A percentile compares a stretch with the other conserved stretches of the same genome.
Conservation (phyloP, 2,888 invertebrate genomes). For the Alentia gelatinosa region DNA sequence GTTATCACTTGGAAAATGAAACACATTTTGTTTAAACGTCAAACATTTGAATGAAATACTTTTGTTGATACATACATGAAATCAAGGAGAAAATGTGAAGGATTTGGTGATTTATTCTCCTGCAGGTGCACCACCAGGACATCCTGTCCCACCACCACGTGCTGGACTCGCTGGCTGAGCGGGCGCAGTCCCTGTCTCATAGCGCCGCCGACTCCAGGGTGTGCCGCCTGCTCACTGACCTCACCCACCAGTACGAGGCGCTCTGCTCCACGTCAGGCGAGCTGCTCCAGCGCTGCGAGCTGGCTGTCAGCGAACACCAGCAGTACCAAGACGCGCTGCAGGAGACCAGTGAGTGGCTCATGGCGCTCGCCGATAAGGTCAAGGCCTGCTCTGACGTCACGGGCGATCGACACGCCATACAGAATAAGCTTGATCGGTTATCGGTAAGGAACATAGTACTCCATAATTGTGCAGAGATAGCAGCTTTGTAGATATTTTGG, state of each 20-base stretch:
- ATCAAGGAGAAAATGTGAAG: too few species aligned
- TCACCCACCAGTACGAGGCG: slow-evolving; percentile 71
- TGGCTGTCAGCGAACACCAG: slow-evolving; percentile 92
- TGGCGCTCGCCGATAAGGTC: slow-evolving; percentile 93
- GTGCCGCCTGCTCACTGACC: slow-evolving; percentile 73
- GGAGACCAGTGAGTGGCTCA: slow-evolving; percentile 91
- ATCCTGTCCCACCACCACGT: slow-evolving; percentile 92
- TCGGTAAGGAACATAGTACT: too few species aligned
- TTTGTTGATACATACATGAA: too few species aligned
- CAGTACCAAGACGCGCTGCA: slow-evolving; percentile 88
- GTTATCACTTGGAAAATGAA: too few species aligned
- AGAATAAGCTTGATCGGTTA: slow-evolving; percentile 89
- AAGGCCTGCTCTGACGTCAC: slow-evolving; percentile 90
- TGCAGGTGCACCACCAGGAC: slow-evolving; percentile 83
- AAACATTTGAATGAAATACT: too few species aligned
- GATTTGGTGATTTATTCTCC: background rate
- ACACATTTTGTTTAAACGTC: too few species aligned
- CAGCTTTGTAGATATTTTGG: too few species aligned
- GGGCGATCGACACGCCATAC: slow-evolving; percentile 91
- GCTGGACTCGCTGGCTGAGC: slow-evolving; percentile 89
- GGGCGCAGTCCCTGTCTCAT: slow-evolving; percentile 86
- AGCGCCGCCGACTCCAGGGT: slow-evolving; percentile 72
- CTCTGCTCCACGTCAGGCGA: slow-evolving; percentile 82
- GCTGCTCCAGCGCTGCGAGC: slow-evolving; percentile 90
- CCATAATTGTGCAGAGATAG: too few species aligned